These are phyloP conservation scores for Halocaridina rubra DNA, from an alignment of 2,888 invertebrate genomes.

Conservation along the genomic window DNA sequence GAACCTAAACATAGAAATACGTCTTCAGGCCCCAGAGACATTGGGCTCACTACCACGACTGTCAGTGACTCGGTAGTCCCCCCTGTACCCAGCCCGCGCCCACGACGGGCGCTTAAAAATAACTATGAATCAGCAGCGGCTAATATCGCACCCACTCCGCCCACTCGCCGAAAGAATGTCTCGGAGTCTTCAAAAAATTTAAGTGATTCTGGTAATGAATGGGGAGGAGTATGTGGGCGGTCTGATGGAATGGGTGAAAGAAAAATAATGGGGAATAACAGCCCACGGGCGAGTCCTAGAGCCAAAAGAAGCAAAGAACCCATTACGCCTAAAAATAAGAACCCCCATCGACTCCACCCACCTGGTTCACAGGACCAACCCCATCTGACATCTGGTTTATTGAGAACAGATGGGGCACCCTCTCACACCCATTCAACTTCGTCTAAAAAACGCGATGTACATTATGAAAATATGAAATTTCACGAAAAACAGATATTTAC, in stretches of 20 bases:
- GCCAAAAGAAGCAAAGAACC: slow-evolving; percentile 12
- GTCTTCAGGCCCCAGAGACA: background rate
- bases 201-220: background rate
- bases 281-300: slow-evolving; percentile 7
- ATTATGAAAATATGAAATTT: slow-evolving; percentile 17
- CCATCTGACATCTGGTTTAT: background rate
- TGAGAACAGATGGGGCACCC: no score
- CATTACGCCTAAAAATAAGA: no score
- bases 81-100: slow-evolving; percentile 30
- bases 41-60: background rate
- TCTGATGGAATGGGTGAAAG: no score
- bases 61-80: slow-evolving; percentile 15
- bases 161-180: slow-evolving; percentile 30
- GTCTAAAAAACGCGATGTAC: background rate
- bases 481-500: slow-evolving; percentile 15
- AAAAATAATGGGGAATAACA: no score
- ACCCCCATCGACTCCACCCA: no score
- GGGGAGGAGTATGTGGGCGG: background rate
- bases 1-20: slow-evolving; percentile 18
- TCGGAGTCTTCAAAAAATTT: slow-evolving; percentile 15
- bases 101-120: slow-evolving; percentile 34
- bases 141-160: slow-evolving; percentile 34
- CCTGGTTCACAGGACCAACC: slow-evolving; percentile 16
- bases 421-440: background rate
- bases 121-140: slow-evolving; percentile 10